Evolutionary conservation across 2,113 vertebrate genomes (phyloP), one percentile per base, ranked within the genome.

Genomic region (Noctilio leporinus): DNA sequence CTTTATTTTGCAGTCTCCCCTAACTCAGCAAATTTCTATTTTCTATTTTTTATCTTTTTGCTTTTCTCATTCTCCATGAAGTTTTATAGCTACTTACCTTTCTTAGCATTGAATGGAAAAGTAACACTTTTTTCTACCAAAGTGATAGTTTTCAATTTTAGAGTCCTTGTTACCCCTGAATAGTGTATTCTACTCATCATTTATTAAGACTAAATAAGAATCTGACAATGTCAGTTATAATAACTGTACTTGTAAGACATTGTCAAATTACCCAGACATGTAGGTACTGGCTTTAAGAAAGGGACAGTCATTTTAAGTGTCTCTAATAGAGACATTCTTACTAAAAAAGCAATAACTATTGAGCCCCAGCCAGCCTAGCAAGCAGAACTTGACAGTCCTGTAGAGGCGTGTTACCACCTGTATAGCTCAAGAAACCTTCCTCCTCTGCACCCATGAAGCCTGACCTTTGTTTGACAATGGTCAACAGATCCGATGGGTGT

Each of bases 31-130:
- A 80, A 64, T 72, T 89, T 94, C 69, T 89, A 95, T 90, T 97
- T 96, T 96, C 86, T 97, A 90, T 88, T 97, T 75, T 95, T 80
- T 90, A 94, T 93, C 77, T 81, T 89, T 45, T 76, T 20, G 38
- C 53, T 20, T 35, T 94, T 83, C 26, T 97, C 72, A 91, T 97
- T 94, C 81, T 96, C 20, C 82, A 17, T 65, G 47, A 95, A 84
- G 11, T 97, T 97, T 96, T 96, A 80, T 89, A 0, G 69, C 35
- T 65, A 81, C 53, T 17, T 70, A 70, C 35, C 51, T 90, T 80
- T 59, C 83, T 88, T 84, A 96, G 86, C 35, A 30, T 17, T 77
- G 73, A 95, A n/a, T 78, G 86, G 92, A 96, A 96, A 96, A 88
- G n/a, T 43, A 93, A 83, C 10, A 83, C 86, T 88, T 80, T 89